Evolutionary conservation across 2,797 vertebrate species (phyloP).

Genomic region (Arremon aurantiirostris): DNA sequence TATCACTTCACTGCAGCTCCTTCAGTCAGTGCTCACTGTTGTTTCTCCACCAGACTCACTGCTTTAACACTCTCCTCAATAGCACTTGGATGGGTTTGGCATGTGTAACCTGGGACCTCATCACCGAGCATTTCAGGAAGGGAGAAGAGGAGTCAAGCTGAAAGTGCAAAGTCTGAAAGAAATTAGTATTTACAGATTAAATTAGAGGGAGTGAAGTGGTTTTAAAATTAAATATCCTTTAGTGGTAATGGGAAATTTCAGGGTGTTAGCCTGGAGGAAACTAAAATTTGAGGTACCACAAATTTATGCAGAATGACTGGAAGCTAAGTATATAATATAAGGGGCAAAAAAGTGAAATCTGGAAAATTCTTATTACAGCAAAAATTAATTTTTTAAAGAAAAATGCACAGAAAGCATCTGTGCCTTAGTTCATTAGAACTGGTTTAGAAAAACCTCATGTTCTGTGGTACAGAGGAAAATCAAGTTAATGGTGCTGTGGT

Average conservation of each 20-base stretch:
- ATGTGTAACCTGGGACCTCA: background rate
- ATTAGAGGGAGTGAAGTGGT: background rate
- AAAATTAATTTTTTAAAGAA: background rate
- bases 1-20: background rate
- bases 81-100: background rate
- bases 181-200: background rate
- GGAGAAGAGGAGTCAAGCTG: background rate
- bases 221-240: background rate
- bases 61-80: background rate
- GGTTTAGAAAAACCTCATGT: background rate
- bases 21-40: background rate
- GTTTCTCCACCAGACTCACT: background rate
- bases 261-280: background rate
- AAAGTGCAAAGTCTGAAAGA: background rate
- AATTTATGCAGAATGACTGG: background rate
- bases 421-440: background rate
- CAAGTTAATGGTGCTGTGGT: fast-evolving
- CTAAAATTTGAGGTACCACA: background rate
- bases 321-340: background rate
- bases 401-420: background rate
- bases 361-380: background rate
- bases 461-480: background rate
- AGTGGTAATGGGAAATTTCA: background rate
- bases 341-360: background rate
- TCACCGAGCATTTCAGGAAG: background rate